A percentile compares a stretch with the other conserved stretches of the same genome.
phyloP scores from a whole-genome alignment of 2,888 invertebrate species.

The Spilosoma lubricipeda region DNA sequence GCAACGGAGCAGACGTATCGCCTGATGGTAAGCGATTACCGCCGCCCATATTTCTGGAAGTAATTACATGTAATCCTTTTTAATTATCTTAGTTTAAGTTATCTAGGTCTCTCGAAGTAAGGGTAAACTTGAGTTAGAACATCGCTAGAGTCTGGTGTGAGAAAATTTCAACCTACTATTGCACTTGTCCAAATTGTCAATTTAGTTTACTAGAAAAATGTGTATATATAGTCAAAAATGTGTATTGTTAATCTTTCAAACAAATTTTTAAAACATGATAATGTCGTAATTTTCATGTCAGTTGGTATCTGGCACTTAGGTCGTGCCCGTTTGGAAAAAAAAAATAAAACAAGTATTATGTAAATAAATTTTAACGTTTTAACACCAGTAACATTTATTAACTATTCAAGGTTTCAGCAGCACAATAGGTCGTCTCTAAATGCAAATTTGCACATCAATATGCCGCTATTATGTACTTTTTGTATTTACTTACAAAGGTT shows the following conservation, averaged over 20 bases:
- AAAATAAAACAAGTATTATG: not conserved
- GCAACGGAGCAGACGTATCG: no score
- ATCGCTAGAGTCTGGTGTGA: not conserved
- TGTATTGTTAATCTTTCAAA: no score
- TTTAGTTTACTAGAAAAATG: no score
- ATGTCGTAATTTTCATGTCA: no score
- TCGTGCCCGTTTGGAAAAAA: not conserved
- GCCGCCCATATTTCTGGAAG: not conserved
- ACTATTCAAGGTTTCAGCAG: slow-evolving; percentile 36
- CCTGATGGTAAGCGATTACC: no score
- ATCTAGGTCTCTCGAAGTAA: no score
- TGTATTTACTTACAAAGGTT: not conserved
- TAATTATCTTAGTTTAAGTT: not conserved
- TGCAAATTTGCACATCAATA: not conserved
- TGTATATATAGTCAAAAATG: no score
- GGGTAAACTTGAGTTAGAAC: not conserved
- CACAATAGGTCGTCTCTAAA: slow-evolving; percentile 14
- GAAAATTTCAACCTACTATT: not conserved
- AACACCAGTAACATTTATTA: slow-evolving; percentile 23
- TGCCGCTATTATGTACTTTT: not conserved
- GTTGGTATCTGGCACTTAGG: no score
- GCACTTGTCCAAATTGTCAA: no score
- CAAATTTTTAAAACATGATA: no score
- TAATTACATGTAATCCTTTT: not conserved
- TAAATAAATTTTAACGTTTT: not conserved